These are phyloP conservation scores for Pygathrix nemaeus DNA, from an alignment of 2,113 vertebrate species.

Conservation along the genomic window DNA sequence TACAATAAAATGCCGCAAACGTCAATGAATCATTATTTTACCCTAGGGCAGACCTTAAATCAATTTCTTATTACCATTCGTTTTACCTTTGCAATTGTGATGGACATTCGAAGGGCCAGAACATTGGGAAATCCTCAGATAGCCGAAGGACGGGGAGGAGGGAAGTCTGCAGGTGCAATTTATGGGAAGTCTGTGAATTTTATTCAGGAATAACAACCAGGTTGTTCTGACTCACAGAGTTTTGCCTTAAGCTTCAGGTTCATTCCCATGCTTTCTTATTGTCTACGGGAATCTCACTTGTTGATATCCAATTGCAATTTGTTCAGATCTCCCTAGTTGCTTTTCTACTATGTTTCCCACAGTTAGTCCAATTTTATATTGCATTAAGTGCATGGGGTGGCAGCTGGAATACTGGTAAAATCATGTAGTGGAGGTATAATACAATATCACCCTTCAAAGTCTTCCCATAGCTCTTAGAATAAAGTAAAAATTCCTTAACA, in stretches of 20 bases:
- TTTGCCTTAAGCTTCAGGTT: background rate
- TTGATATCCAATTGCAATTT: background rate
- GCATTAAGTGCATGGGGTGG: background rate
- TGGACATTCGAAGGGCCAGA: constrained; percentile 13
- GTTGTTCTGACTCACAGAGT: background rate
- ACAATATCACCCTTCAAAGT: background rate
- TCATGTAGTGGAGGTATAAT: background rate
- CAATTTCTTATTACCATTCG: constrained; percentile 77
- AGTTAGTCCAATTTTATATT: background rate
- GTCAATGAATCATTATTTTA: constrained; percentile 81
- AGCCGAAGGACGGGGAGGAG: background rate
- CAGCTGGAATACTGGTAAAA: background rate
- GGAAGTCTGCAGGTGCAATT: background rate
- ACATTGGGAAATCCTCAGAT: constrained; percentile 14
- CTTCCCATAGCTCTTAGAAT: background rate
- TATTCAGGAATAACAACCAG: background rate
- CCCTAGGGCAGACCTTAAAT: constrained; percentile 74
- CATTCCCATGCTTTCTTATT: background rate
- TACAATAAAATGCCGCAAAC: constrained; percentile 79
- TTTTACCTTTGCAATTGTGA: constrained; percentile 65
- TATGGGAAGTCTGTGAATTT: background rate
- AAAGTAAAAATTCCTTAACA: background rate
- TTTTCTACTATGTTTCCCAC: background rate
- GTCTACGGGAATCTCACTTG: background rate
- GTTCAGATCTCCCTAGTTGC: background rate